Evolutionary conservation across 2,888 invertebrate genomes (phyloP).

Genomic region (Empis stercorea): DNA sequence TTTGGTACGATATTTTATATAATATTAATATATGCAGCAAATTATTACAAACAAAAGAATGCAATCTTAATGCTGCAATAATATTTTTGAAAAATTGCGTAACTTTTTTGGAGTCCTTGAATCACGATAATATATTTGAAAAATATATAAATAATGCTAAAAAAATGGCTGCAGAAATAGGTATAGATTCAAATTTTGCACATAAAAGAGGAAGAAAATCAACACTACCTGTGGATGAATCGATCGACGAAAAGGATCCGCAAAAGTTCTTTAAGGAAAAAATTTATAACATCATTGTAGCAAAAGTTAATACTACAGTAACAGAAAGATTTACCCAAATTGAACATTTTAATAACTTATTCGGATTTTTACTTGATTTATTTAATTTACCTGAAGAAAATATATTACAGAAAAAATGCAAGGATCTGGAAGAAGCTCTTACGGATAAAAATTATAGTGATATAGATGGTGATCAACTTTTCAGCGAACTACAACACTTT

Average conservation of each 20-base stretch:
- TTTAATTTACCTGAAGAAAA: background rate
- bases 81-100: too few relatives aligned
- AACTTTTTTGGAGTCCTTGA: background rate
- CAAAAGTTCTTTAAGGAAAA: background rate
- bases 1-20: too few relatives aligned
- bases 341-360: background rate
- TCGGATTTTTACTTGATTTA: constrained; percentile 1
- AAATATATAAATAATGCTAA: background rate
- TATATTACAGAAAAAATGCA: too few relatives aligned
- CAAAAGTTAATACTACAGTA: background rate
- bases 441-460: too few relatives aligned
- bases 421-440: too few relatives aligned
- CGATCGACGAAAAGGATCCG: background rate
- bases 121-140: background rate
- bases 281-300: constrained; percentile 1
- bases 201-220: background rate
- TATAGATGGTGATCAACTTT: too few relatives aligned
- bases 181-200: background rate
- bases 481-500: background rate
- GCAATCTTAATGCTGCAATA: background rate
- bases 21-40: background rate
- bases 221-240: constrained; percentile 1
- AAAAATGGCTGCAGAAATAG: background rate
- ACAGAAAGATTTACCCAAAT: background rate
- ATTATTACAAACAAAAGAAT: background rate